phyloP scores from a whole-genome alignment of 2,888 invertebrate species.

The Exocentrus adspersus region DNA sequence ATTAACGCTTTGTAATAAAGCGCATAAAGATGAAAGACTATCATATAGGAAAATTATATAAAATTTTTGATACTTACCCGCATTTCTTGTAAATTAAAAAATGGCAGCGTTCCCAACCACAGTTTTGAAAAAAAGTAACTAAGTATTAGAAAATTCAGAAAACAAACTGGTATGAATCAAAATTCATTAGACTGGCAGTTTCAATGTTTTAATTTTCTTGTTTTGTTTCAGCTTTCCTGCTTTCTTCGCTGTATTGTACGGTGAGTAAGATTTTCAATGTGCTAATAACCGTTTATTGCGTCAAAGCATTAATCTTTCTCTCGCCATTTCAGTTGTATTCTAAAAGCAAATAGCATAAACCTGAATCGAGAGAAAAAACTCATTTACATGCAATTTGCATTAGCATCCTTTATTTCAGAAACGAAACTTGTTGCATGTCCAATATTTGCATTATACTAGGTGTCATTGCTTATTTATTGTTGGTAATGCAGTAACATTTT shows the following conservation, averaged over 20 bases:
- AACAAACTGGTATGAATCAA: too few relatives aligned
- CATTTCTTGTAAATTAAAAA: too few relatives aligned
- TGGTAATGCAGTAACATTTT: not conserved
- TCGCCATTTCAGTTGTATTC: not conserved
- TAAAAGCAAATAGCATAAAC: conserved; percentile 2
- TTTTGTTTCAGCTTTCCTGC: conserved; percentile 18
- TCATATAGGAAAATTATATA: too few relatives aligned
- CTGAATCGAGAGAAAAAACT: not conserved
- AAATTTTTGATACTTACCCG: too few relatives aligned
- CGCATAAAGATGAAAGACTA: too few relatives aligned
- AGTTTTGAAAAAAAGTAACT: too few relatives aligned
- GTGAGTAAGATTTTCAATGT: conserved; percentile 3
- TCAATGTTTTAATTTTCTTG: not conserved
- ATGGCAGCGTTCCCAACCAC: too few relatives aligned
- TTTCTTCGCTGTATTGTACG: not conserved
- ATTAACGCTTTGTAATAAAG: too few relatives aligned
- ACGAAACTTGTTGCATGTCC: conserved; percentile 26
- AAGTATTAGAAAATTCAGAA: too few relatives aligned
- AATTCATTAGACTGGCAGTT: too few relatives aligned
- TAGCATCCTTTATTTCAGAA: conserved; percentile 28
- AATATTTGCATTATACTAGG: conserved; percentile 29
- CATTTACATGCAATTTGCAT: conserved; percentile 36
- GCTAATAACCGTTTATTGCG: not conserved
- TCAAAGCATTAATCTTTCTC: not conserved
- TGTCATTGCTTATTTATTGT: conserved; percentile 9